Conservation (phyloP, 64 coral and sea anemone species). For the Porites australiensis region DNA sequence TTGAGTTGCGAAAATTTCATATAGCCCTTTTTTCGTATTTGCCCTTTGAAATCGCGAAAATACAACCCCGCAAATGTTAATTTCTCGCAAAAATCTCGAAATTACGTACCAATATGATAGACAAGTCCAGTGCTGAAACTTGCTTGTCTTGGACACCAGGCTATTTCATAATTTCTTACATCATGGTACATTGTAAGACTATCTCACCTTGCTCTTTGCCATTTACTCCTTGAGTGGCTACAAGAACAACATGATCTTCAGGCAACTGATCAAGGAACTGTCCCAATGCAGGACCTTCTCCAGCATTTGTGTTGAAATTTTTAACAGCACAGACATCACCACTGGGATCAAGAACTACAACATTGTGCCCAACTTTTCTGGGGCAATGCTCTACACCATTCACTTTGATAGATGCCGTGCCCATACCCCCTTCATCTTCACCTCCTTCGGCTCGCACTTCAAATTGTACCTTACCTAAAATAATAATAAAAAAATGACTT, state of each 20-base stretch:
- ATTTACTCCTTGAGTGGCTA: conserved; percentile 85
- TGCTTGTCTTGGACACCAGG: too few relatives aligned
- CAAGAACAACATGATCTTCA: conserved; percentile 95
- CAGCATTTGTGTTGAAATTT: conserved; percentile 91
- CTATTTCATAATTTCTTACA: too few relatives aligned
- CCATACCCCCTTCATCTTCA: conserved; percentile 97
- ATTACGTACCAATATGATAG: too few relatives aligned
- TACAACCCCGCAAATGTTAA: too few relatives aligned
- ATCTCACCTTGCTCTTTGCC: conserved; percentile 49
- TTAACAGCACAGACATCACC: conserved; percentile 80
- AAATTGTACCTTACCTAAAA: conserved; percentile 92
- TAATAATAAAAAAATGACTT: neutral
- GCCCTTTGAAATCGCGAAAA: too few relatives aligned
- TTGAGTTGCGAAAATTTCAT: too few relatives aligned
- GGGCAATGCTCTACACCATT: conserved; percentile 97
- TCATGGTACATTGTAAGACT: too few relatives aligned
- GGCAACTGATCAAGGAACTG: conserved; percentile 87
- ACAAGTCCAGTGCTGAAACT: too few relatives aligned
- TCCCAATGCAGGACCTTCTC: conserved; percentile 80
- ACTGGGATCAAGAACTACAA: conserved; percentile 94
- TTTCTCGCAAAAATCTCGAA: too few relatives aligned
- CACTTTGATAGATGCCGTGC: conserved; percentile 82
- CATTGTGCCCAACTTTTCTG: conserved; percentile 90
- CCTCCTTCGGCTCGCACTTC: conserved; percentile 93
- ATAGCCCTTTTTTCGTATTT: too few relatives aligned